Conservation (phyloP, 2,888 invertebrate genomes). For the Andrena chrysosceles region DNA sequence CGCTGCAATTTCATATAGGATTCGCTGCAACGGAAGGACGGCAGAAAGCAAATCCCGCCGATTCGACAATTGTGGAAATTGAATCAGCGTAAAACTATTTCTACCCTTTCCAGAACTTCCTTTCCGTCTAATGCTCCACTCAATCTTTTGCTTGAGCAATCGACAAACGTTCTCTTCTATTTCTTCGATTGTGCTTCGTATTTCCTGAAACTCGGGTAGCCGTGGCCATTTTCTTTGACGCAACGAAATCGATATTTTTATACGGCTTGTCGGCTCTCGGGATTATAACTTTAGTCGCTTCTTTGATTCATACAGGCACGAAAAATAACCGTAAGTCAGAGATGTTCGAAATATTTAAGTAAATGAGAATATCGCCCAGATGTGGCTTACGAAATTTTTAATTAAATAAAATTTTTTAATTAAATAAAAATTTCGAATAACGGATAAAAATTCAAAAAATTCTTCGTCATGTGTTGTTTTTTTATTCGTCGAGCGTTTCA, state of each 20-base stretch:
- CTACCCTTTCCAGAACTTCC: constrained; percentile 1
- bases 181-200: not conserved
- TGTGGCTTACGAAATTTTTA: too few relatives aligned
- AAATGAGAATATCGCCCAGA: too few relatives aligned
- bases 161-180: constrained; percentile 17
- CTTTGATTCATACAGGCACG: too few relatives aligned
- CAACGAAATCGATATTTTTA: not conserved
- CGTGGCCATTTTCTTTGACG: not conserved
- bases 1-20: constrained; percentile 57
- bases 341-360: too few relatives aligned
- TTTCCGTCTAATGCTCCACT: not conserved
- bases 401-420: too few relatives aligned
- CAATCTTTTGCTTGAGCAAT: constrained; percentile 44
- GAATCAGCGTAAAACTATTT: constrained; percentile 50
- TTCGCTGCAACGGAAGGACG: constrained; percentile 65
- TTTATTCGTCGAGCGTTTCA: too few relatives aligned
- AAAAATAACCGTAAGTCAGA: too few relatives aligned
- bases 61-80: constrained; percentile 49
- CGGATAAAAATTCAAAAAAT: too few relatives aligned
- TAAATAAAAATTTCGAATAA: too few relatives aligned
- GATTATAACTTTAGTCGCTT: too few relatives aligned
- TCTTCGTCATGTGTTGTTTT: too few relatives aligned
- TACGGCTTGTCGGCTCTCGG: too few relatives aligned
- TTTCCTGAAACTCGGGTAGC: not conserved
- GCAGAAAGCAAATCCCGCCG: constrained; percentile 64